Evolutionary conservation across 1,140 invertebrate species (phyloP), one percentile per base, ranked within the genome.

Genomic region (Dolichoris vasculosae): DNA sequence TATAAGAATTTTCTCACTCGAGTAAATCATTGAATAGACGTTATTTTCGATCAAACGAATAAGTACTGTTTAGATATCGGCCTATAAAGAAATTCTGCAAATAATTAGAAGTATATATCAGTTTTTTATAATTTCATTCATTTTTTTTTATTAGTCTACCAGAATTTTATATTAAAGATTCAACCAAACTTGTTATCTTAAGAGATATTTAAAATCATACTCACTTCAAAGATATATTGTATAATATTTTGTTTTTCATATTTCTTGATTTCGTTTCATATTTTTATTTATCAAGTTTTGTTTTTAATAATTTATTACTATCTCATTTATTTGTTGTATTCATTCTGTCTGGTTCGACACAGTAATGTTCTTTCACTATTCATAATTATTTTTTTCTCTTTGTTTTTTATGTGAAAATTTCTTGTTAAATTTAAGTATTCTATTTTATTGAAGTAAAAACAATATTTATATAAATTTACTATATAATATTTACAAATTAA

Each of bases 101-200:
- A 46, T 30, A 75, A 48, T 15, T 6, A 4, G 13, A 26, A 75
- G 17, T 26, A 30, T 30, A 46, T 75, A 48, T 43, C 69, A n/a
- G 11, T 1, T 51, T 51, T 38, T 43, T 15, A 51, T 67, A 84
- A 84, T 79, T 48, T 67, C n/a, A 71, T 84, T 46, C n/a, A 84
- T 78, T 55, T 40, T 79, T 79, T 79, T n/a, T 51, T 35, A 30
- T 15, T 46, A 23, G 38, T 35, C 59, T 59, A 77, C 67, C 30
- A 35, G n/a, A 32, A 46, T 55, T 59, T 71, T 71, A 59, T 43
- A 13, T 59, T 20, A 17, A 40, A 55, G 59, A 55, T 67, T 79
- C 64, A 43, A 71, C 71, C 26, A 51, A 59, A 80, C 55, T 59
- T 51, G 55, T 38, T 64, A 77, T 79, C 32, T 40, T 43, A 17